Percentiles rank a stretch among this genome's conserved stretches.
Conservation (phyloP, 2,797 vertebrate genomes). For the Esox masquinongy region DNA sequence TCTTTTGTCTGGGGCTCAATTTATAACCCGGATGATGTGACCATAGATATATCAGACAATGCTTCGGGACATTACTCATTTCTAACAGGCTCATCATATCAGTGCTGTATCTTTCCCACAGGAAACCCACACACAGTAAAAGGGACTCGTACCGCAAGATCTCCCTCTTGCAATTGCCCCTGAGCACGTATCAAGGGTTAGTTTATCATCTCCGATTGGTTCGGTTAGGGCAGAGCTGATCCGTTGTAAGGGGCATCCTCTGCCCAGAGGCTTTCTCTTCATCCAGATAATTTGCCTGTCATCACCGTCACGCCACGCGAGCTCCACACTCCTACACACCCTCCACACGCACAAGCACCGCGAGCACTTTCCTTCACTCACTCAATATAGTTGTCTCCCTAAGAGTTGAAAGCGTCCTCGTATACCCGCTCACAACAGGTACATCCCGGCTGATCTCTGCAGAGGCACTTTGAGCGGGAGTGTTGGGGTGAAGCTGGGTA, state of each 20-base stretch:
- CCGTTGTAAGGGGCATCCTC: background rate
- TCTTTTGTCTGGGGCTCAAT: background rate
- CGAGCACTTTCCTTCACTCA: background rate
- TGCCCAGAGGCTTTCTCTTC: background rate
- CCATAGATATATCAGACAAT: slow-evolving; percentile 34
- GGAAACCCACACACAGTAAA: slow-evolving; percentile 21
- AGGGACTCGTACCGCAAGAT: background rate
- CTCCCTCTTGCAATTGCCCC: background rate
- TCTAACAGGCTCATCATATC: slow-evolving; percentile 32
- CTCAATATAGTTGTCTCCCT: background rate
- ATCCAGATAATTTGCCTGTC: slow-evolving; percentile 7
- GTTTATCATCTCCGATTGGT: background rate
- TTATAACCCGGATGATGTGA: slow-evolving; percentile 33
- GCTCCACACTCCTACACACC: no score
- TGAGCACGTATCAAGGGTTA: background rate
- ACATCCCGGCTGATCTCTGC: background rate
- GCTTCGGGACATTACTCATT: slow-evolving; percentile 39
- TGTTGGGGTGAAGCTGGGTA: background rate
- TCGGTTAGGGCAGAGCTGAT: background rate
- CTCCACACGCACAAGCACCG: background rate
- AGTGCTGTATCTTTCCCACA: slow-evolving; percentile 31
- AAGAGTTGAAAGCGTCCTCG: background rate
- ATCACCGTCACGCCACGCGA: background rate
- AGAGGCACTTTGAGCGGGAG: background rate
- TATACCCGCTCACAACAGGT: background rate